These are phyloP conservation scores for Entomyzon cyanotis DNA, from an alignment of 2,113 vertebrate genomes.

Conservation along the genomic window DNA sequence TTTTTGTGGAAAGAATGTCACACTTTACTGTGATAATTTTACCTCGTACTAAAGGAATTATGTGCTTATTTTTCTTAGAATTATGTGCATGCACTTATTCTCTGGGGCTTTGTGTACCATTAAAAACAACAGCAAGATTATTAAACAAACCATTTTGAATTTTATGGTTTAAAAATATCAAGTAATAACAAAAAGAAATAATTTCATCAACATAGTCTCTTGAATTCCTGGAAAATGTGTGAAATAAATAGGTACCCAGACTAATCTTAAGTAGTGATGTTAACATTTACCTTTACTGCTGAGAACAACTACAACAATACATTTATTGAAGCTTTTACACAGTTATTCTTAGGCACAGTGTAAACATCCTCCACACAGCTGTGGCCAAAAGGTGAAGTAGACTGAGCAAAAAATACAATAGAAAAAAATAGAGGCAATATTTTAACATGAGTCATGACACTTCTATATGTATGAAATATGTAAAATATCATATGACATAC, in stretches of 20 bases:
- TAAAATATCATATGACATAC: background rate
- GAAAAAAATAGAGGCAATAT: background rate
- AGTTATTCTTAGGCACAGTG: background rate
- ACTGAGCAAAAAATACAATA: background rate
- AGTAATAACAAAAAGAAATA: background rate
- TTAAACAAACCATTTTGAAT: background rate
- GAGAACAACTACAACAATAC: background rate
- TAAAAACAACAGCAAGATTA: background rate
- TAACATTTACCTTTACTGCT: background rate
- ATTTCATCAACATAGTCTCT: background rate
- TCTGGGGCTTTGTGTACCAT: background rate
- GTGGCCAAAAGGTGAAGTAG: background rate
- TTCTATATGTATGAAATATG: background rate
- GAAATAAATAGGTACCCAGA: background rate
- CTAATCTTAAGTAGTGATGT: background rate
- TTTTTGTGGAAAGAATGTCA: background rate
- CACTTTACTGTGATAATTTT: background rate
- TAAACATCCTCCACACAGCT: background rate
- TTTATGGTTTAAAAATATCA: background rate
- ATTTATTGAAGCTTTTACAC: background rate
- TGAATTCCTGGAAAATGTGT: background rate
- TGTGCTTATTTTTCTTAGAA: background rate
- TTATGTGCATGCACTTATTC: background rate
- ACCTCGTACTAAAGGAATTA: background rate
- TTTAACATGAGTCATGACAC: background rate